These are phyloP conservation scores for Actenoides lindsayi DNA, from an alignment of 2,113 vertebrate genomes.

Conservation along the genomic window DNA sequence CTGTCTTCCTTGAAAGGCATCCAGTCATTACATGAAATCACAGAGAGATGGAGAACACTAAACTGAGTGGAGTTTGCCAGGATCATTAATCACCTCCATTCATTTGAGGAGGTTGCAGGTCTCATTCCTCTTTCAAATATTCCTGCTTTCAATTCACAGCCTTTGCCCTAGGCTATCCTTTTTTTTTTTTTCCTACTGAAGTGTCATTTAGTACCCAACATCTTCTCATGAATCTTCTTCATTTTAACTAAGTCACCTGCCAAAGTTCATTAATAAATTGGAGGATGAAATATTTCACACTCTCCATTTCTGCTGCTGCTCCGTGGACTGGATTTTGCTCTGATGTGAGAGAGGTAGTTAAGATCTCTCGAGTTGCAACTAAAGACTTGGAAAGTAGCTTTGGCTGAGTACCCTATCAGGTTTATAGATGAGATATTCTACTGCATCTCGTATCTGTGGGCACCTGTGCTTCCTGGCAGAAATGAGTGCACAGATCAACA, in stretches of 20 bases:
- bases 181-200: not conserved
- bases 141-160: not conserved
- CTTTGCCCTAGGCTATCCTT: not conserved
- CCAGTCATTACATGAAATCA: not conserved
- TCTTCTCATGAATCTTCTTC: not conserved
- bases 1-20: not conserved
- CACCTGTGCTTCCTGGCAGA: not conserved
- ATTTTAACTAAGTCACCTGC: not conserved
- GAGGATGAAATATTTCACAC: not conserved
- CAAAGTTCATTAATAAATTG: not conserved
- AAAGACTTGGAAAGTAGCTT: not conserved
- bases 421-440: not conserved
- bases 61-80: not conserved
- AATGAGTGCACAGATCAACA: not conserved
- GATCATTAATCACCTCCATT: not conserved
- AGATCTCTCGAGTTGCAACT: not conserved
- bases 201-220: not conserved
- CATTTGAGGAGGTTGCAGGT: not conserved
- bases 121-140: not conserved
- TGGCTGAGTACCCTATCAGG: not conserved
- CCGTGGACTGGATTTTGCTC: not conserved
- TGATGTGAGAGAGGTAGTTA: not conserved
- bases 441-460: not conserved
- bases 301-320: not conserved
- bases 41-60: not conserved